Evolutionary conservation across 2,888 invertebrate genomes (phyloP).

Genomic region (Phragmatobia fuliginosa): DNA sequence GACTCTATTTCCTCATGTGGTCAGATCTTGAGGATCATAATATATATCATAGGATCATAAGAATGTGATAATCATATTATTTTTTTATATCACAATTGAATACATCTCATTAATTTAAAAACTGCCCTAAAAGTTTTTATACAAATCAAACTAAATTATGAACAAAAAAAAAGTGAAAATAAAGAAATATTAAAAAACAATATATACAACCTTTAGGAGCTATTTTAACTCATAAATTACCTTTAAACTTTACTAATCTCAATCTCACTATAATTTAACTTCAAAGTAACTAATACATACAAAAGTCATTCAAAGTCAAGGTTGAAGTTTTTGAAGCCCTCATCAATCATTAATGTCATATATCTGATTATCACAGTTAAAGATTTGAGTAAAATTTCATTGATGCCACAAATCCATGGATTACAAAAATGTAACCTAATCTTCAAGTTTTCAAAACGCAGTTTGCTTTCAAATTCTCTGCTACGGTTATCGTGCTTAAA

Average conservation of each 20-base stretch:
- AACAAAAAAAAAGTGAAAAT: background rate
- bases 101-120: no score
- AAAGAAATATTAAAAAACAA: background rate
- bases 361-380: background rate
- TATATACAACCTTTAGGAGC: background rate
- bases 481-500: background rate
- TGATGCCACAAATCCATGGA: background rate
- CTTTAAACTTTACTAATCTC: background rate
- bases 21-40: no score
- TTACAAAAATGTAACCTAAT: background rate
- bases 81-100: background rate
- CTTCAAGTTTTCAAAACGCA: background rate
- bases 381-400: background rate
- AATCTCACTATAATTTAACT: background rate
- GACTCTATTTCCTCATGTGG: no score
- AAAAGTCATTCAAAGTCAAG: background rate
- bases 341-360: background rate
- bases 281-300: background rate
- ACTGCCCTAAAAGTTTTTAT: no score
- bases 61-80: background rate
- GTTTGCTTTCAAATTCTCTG: background rate
- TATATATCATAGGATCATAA: no score
- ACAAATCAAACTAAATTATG: no score
- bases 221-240: background rate
- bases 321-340: background rate